Conservation (phyloP, 2,888 invertebrate genomes). For the Pseudococcus viburni region DNA sequence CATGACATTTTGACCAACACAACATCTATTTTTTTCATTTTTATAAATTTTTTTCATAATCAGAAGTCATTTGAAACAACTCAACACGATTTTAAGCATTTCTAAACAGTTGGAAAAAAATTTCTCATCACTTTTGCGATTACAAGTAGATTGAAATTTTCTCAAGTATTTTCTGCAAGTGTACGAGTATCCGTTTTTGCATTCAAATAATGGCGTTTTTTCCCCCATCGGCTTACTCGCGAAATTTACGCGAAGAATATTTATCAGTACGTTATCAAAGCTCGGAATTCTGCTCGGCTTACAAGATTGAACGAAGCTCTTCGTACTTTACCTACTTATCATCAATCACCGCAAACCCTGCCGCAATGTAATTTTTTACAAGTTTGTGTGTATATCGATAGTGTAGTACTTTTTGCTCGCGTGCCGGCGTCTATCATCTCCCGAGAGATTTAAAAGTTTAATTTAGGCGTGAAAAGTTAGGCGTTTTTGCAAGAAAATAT, state of each 20-base stretch:
- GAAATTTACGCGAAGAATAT: background rate
- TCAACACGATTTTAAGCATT: too few relatives aligned
- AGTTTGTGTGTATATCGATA: background rate
- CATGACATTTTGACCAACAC: too few relatives aligned
- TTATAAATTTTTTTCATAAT: too few relatives aligned
- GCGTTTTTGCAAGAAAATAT: background rate
- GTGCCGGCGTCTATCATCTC: background rate
- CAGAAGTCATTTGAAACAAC: too few relatives aligned
- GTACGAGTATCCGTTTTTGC: too few relatives aligned
- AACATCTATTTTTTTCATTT: too few relatives aligned
- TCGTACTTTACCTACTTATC: background rate
- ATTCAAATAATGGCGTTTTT: too few relatives aligned
- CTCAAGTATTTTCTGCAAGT: too few relatives aligned
- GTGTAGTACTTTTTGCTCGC: background rate
- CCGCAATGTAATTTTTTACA: slow-evolving; percentile 3
- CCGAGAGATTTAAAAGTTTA: slow-evolving; percentile 16
- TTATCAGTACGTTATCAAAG: background rate
- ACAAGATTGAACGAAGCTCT: background rate
- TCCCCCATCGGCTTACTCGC: background rate
- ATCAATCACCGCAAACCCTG: background rate
- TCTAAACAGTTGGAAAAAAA: too few relatives aligned
- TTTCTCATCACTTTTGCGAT: too few relatives aligned
- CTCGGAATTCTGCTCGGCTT: background rate
- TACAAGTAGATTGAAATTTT: too few relatives aligned
- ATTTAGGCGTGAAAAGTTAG: slow-evolving; percentile 14